Percentiles rank a stretch among this genome's conserved stretches.
Conservation (phyloP, 1,140 invertebrate genomes). For the Asobara japonica region DNA sequence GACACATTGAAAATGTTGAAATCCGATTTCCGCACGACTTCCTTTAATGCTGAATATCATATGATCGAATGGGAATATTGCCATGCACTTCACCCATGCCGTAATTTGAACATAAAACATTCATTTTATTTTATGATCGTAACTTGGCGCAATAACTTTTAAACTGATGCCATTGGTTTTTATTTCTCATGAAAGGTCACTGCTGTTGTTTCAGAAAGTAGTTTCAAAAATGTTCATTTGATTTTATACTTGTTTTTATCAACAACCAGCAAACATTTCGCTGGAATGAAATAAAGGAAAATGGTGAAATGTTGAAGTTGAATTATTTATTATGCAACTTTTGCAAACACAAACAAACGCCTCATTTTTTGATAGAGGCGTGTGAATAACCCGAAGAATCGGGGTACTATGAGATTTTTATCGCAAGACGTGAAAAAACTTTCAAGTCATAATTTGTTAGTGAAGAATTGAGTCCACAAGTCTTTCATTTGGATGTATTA, state of each 20-base stretch:
- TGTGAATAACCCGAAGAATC: too few relatives aligned
- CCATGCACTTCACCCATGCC: not conserved
- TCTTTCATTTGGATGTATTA: too few relatives aligned
- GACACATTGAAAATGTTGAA: not conserved
- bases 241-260: not conserved
- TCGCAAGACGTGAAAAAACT: too few relatives aligned
- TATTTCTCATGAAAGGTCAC: not conserved
- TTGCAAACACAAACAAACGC: too few relatives aligned
- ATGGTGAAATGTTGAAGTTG: not conserved
- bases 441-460: too few relatives aligned
- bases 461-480: too few relatives aligned
- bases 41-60: not conserved
- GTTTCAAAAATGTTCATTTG: conserved; percentile 3
- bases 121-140: conserved; percentile 51
- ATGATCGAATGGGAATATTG: conserved; percentile 16
- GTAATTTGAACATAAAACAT: conserved; percentile 31
- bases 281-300: not conserved
- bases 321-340: not conserved
- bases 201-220: not conserved
- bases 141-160: conserved; percentile 18
- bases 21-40: conserved; percentile 19
- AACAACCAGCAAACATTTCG: too few relatives aligned
- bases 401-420: too few relatives aligned
- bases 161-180: not conserved
- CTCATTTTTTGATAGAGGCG: not conserved